A percentile compares a stretch with the other conserved stretches of the same genome.
Conservation (phyloP, 1,140 invertebrate species). For the Leptinotarsa texana region DNA sequence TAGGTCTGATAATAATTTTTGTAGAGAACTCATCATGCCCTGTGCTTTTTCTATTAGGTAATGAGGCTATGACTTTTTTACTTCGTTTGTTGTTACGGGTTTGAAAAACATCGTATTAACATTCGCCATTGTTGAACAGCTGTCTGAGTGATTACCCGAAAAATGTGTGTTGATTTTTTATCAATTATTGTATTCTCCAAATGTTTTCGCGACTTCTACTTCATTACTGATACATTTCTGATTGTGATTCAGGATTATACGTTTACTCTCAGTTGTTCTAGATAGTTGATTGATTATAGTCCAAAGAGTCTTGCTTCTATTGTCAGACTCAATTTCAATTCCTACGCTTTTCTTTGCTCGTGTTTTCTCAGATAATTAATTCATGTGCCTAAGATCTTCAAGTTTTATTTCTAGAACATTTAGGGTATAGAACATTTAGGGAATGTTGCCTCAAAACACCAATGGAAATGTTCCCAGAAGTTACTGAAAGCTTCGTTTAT, state of each 20-base stretch:
- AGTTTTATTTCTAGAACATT: not conserved
- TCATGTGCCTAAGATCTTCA: not conserved
- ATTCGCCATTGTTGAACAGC: not conserved
- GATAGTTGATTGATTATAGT: constrained; percentile 5
- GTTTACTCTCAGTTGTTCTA: constrained; percentile 10
- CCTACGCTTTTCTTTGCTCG: constrained; percentile 6
- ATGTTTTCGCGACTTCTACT: constrained; percentile 14
- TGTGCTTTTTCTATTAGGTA: not conserved
- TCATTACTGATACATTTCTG: constrained; percentile 13
- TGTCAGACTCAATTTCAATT: not conserved
- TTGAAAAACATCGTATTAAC: not conserved
- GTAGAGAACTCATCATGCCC: not conserved
- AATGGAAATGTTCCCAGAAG: no score
- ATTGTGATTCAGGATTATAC: constrained; percentile 13
- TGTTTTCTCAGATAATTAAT: not conserved
- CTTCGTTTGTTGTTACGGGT: not conserved
- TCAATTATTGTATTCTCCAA: constrained; percentile 13
- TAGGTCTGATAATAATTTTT: not conserved
- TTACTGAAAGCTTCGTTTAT: no score
- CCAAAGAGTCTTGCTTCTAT: constrained; percentile 9
- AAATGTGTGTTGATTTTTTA: not conserved
- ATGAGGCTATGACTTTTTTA: not conserved
- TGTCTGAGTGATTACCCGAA: not conserved
- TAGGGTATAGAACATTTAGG: no score
- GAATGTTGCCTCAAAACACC: no score